phyloP scores from a whole-genome alignment of 2,888 invertebrate species.

The Heliconius cydno region DNA sequence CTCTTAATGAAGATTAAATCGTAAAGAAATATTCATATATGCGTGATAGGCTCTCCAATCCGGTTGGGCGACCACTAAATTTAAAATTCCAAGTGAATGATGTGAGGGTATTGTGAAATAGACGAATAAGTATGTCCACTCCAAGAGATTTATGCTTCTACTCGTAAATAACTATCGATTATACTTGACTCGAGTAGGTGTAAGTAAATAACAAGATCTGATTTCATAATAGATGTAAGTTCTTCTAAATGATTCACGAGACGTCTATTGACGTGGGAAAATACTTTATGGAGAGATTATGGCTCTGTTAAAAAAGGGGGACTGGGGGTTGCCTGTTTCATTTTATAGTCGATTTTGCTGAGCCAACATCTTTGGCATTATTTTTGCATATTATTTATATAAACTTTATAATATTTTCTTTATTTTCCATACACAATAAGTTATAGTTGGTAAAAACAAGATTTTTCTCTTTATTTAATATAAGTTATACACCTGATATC shows the following conservation, averaged over 20 bases:
- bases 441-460: constrained; percentile 30
- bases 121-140: constrained; percentile 49
- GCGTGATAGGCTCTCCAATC: constrained; percentile 30
- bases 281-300: constrained; percentile 43
- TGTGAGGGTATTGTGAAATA: constrained; percentile 48
- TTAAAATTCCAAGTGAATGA: constrained; percentile 39
- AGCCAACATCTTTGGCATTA: neutral
- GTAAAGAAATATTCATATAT: constrained; percentile 46
- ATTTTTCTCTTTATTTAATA: constrained; percentile 47
- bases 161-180: constrained; percentile 49
- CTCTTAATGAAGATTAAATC: constrained; percentile 32
- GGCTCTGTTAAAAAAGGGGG: constrained; percentile 40
- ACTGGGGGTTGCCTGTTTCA: constrained; percentile 12
- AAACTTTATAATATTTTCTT: neutral
- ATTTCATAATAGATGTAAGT: constrained; percentile 46
- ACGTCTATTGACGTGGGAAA: constrained; percentile 48
- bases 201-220: constrained; percentile 44
- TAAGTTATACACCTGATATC: constrained; percentile 50
- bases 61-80: constrained; percentile 31
- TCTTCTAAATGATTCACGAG: constrained; percentile 48
- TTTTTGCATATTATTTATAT: constrained; percentile 6
- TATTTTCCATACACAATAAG: constrained; percentile 18
- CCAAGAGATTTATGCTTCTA: constrained; percentile 46
- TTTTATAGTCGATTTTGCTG: constrained; percentile 17
- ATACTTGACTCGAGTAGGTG: constrained; percentile 46